Base-by-base conservation (phyloP, 2,888 invertebrate species). In the Ormyrus rosae region DNA sequence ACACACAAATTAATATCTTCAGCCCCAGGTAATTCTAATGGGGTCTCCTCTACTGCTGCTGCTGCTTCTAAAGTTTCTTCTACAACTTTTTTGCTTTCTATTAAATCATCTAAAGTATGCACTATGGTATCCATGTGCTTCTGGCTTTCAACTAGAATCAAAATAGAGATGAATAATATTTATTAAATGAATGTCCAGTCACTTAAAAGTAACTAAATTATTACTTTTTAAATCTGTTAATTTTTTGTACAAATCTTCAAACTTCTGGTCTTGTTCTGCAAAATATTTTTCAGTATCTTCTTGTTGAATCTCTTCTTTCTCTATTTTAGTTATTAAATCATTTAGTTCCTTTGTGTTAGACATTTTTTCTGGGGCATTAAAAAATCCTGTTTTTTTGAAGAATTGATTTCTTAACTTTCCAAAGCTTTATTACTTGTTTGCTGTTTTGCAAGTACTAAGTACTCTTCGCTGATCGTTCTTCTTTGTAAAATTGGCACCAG, bases 101-200 rank as follows among this genome's bases (percentile, higher is more conserved):
- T 65, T 19, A 80, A 67, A n/a, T 80, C 19, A 61, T 80, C 80
- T n/a, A 80, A 34, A 58, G 6, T 75, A 11, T 65, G 61, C 6
- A 63, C 70, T 19, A 80, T 75, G 45, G 51, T 70, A n/a, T 75
- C 80, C 53, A 80, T 70, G 8, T 80, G 80, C 11, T 45, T 75
- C 34, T 80, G 70, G 34, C 71, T 80, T 71, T 80, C 75, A 13
- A 75, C 80, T 80, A n/a, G 0, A 65, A 71, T 51, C 13, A 64
- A 9, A 61, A 65, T 56, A 68, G 10, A 48, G 51, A 34, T 4
- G 11, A 61, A 67, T 61, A 60, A 60, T 68, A 10, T 10, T 65
- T 45, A 46, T 0, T 7, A 56, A 64, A 48, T 0, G 3, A 34
- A 68, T 65, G 19, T 19, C 19, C 19, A 19, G 6, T 6, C 53